Base-by-base conservation (phyloP, 2,113 vertebrate genomes). In the Mastomys coucha region DNA sequence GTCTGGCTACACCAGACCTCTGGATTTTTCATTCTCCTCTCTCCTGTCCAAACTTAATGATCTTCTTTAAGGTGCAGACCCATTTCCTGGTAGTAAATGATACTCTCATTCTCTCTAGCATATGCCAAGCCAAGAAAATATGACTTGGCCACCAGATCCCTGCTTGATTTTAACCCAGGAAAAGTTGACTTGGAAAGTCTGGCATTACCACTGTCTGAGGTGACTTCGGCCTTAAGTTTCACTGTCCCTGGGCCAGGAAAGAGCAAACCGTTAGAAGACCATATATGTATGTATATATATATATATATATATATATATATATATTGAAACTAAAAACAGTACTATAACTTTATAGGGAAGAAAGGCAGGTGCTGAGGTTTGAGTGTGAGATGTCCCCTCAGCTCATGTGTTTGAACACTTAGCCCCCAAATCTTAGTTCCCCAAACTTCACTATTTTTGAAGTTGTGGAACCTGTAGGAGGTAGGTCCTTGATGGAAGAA, bases 81-180 rank as follows among this genome's bases (percentile, higher is more conserved):
- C 12, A 63, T 75, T 80, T 26, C 42, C 10, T 0, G 1, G 19
- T 58, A n/a, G 19, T 89, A 60, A 82, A 36, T 24, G 28, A 10
- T 42, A 31, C 1, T 49, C 8, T 19, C 3, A 16, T 8, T 85
- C 51, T 36, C 7, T 51, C 36, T 33, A 1, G 45, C 51, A 53
- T 86, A 17, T 31, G 3, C 69, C 12, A 13, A 78, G 80, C 84
- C 65, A 42, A 63, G 88, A 65, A 93, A 94, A 78, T 36, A 82
- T 60, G 58, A 42, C 53, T 76, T 70, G 49, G 51, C 51, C 22
- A 56, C 72, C 56, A 20, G 39, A 33, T 67, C 6, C 8, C 51
- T 78, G 53, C 36, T 60, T 87, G 86, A 88, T 70, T 92, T 85
- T 86, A 72, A 89, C 65, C 92, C 80, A n/a, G 67, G 91, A 93